These are phyloP conservation scores for Silurus glanis DNA, from an alignment of 2,113 vertebrate genomes.

Conservation along the genomic window DNA sequence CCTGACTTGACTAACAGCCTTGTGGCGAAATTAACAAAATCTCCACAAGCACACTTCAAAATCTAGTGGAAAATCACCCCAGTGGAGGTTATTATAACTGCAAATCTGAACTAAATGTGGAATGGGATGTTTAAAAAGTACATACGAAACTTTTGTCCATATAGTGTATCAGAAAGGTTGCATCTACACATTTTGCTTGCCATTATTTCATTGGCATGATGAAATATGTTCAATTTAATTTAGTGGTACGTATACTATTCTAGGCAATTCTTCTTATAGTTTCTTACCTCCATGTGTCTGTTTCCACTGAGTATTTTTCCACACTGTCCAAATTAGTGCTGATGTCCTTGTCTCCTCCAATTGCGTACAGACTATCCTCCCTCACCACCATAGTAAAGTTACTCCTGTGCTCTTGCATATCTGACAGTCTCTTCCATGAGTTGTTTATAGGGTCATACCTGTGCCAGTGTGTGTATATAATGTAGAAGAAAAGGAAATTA, in stretches of 20 bases:
- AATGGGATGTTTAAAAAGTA: too few relatives aligned
- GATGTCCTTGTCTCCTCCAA: constrained; percentile 73
- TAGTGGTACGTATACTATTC: background rate
- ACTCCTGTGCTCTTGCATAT: constrained; percentile 73
- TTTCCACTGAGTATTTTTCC: constrained; percentile 68
- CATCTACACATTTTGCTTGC: background rate
- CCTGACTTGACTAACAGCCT: too few relatives aligned
- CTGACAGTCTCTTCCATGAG: constrained; percentile 67
- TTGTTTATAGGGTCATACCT: constrained; percentile 63
- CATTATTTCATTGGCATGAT: background rate
- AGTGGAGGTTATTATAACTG: too few relatives aligned
- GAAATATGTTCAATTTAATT: background rate
- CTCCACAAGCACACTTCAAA: too few relatives aligned
- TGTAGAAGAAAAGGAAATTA: background rate
- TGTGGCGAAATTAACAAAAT: too few relatives aligned
- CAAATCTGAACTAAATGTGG: too few relatives aligned
- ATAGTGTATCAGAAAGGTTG: too few relatives aligned
- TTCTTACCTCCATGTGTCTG: constrained; percentile 72
- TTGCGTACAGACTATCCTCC: constrained; percentile 61
- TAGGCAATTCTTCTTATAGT: background rate
- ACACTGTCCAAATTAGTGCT: constrained; percentile 70
- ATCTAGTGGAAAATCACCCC: too few relatives aligned
- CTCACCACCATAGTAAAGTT: constrained; percentile 66
- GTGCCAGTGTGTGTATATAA: background rate
- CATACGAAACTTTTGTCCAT: too few relatives aligned